phyloP scores from a whole-genome alignment of 2,113 vertebrate genomes.

The Papio anubis region DNA sequence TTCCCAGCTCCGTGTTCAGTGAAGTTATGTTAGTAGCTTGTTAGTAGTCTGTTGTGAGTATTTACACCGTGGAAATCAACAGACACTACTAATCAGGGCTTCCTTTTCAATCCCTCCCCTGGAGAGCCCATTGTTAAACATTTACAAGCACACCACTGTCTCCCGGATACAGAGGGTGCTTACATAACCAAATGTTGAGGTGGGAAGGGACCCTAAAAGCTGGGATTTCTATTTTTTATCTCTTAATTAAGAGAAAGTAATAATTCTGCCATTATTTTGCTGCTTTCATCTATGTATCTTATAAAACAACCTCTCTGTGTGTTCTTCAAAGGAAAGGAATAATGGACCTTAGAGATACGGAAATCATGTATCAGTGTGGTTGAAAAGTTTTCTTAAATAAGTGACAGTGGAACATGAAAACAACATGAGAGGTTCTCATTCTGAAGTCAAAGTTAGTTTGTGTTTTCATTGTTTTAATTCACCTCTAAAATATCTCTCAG shows the following conservation, averaged over 20 bases:
- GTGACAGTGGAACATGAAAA: background rate
- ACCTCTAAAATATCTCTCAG: background rate
- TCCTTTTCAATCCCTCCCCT: background rate
- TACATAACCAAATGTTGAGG: background rate
- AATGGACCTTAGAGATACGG: background rate
- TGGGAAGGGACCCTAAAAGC: background rate
- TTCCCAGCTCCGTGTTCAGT: background rate
- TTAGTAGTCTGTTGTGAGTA: background rate
- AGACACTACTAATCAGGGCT: background rate
- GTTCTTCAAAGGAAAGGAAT: background rate
- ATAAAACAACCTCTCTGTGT: background rate
- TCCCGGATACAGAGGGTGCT: background rate
- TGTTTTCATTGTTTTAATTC: background rate
- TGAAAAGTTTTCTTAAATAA: slow-evolving; percentile 8
- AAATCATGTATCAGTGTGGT: background rate
- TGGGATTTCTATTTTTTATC: background rate
- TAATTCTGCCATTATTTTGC: background rate
- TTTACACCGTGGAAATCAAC: background rate
- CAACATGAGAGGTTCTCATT: background rate
- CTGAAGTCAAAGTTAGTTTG: background rate
- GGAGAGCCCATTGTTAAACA: background rate
- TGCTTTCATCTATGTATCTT: background rate
- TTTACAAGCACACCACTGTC: background rate
- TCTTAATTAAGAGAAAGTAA: background rate
- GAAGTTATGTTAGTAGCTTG: background rate